Conservation (phyloP, 1,140 invertebrate species). For the honey bee (Apis mellifera) region DNA sequence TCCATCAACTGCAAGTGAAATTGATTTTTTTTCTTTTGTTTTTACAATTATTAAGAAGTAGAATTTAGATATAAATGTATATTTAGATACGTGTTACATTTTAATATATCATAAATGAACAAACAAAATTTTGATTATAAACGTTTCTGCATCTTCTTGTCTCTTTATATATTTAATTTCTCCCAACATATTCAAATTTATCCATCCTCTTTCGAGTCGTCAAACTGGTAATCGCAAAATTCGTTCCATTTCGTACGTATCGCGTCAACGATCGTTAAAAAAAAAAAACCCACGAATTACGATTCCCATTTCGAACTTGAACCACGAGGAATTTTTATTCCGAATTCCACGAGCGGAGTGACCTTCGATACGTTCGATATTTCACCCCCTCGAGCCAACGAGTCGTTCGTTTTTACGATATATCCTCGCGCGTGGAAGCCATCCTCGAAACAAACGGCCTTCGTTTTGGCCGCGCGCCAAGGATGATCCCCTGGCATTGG, state of each 20-base stretch:
- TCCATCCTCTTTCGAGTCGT: background rate
- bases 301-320: background rate
- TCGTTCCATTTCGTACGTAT: background rate
- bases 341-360: background rate
- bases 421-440: conserved; percentile 14
- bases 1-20: no score
- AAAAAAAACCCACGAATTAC: background rate
- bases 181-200: background rate
- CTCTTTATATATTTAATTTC: no score
- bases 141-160: background rate
- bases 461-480: conserved; percentile 21
- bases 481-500: conserved; percentile 28
- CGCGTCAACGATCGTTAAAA: no score
- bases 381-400: background rate
- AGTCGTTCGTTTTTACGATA: conserved; percentile 25
- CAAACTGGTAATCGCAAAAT: background rate
- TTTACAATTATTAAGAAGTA: no score
- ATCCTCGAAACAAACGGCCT: conserved; percentile 5
- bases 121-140: no score
- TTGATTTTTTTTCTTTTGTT: no score
- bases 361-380: background rate
- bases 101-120: no score
- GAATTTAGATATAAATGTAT: no score
- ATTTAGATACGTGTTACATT: no score
- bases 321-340: conserved; percentile 1